Conservation (phyloP, 2,888 invertebrate genomes). For the Ephialtes manifestator region DNA sequence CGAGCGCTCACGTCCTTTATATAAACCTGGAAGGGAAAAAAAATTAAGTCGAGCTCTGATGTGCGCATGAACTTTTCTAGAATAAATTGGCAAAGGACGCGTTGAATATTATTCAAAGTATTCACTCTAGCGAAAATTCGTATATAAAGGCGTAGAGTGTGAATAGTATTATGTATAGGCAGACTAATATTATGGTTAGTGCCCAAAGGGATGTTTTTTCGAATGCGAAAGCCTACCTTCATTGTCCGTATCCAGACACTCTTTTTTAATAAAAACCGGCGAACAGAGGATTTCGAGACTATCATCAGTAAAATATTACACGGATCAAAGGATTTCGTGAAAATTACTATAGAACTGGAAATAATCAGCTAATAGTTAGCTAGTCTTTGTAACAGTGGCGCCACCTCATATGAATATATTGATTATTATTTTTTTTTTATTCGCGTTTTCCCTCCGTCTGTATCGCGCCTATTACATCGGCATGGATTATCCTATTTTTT, state of each 20-base stretch:
- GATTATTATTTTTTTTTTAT: no score
- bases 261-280: background rate
- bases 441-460: no score
- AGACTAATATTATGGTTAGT: background rate
- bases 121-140: background rate
- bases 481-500: no score
- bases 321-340: background rate
- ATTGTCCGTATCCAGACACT: background rate
- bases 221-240: background rate
- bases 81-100: slow-evolving; percentile 67
- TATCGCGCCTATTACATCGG: no score
- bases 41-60: slow-evolving; percentile 1
- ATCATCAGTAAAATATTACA: background rate
- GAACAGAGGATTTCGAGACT: background rate
- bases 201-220: background rate
- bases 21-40: slow-evolving; percentile 9
- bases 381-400: no score
- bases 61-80: slow-evolving; percentile 32
- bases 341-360: no score
- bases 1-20: slow-evolving; percentile 15
- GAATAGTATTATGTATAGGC: background rate
- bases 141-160: background rate
- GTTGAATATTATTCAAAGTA: slow-evolving; percentile 32
- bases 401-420: no score
- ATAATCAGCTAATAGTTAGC: no score